Conservation (phyloP, 2,888 invertebrate species). For the Pachliopta kotzebuea region DNA sequence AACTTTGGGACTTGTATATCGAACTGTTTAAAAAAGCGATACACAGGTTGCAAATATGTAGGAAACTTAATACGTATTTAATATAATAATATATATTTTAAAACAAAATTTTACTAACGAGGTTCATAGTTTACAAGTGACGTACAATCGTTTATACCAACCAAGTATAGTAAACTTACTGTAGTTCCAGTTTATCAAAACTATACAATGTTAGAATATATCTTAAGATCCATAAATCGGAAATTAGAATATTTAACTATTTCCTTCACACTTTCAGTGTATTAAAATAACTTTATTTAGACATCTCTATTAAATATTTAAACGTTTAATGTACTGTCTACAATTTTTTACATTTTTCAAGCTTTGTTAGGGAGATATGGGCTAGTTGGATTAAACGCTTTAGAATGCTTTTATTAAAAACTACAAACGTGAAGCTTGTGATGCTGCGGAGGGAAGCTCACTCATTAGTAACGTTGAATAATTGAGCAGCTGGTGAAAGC, state of each 20-base stretch:
- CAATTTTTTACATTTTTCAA: not conserved
- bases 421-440: slow-evolving; percentile 8
- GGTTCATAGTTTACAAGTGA: no score
- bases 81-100: no score
- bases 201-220: not conserved
- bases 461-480: slow-evolving; percentile 27
- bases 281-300: not conserved
- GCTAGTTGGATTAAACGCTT: slow-evolving; percentile 8
- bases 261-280: not conserved
- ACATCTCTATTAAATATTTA: not conserved
- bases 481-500: slow-evolving; percentile 14
- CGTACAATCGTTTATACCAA: no score
- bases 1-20: no score
- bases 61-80: no score
- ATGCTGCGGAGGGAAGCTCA: not conserved
- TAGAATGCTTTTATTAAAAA: slow-evolving; percentile 11
- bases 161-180: no score
- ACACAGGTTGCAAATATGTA: no score
- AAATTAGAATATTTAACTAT: not conserved
- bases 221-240: not conserved
- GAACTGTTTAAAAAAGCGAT: no score
- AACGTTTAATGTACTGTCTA: not conserved
- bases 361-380: not conserved
- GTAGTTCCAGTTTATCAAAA: no score
- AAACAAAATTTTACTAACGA: no score